These are phyloP conservation scores for Ormyrus nitidulus DNA, from an alignment of 2,888 invertebrate genomes.

Conservation along the genomic window DNA sequence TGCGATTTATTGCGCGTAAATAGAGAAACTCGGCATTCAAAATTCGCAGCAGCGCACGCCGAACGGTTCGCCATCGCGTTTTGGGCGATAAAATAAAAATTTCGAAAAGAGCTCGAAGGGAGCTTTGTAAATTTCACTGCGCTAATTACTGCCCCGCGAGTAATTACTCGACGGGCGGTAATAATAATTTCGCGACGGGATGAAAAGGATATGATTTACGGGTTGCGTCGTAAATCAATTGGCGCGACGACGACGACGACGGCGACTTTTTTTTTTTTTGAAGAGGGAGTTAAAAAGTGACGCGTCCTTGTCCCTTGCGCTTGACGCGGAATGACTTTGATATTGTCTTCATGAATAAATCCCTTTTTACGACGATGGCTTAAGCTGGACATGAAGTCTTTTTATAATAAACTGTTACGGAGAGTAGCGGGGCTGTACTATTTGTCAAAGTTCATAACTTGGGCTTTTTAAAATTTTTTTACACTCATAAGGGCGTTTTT, in stretches of 20 bases:
- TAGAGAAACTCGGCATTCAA: constrained; percentile 45
- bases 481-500: too few relatives aligned
- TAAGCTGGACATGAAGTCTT: background rate
- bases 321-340: background rate
- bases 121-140: constrained; percentile 19
- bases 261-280: too few relatives aligned
- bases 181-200: constrained; percentile 7
- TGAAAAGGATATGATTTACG: constrained; percentile 11
- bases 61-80: background rate
- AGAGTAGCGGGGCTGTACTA: too few relatives aligned
- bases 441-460: too few relatives aligned
- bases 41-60: constrained; percentile 22
- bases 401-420: too few relatives aligned
- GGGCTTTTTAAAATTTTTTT: too few relatives aligned
- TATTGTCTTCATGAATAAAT: background rate
- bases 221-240: background rate
- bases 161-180: constrained; percentile 1
- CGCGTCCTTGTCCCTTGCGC: background rate
- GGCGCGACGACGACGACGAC: background rate
- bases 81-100: constrained; percentile 29
- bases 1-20: constrained; percentile 48
- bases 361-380: too few relatives aligned
- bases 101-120: background rate
- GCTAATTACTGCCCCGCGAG: constrained; percentile 15
- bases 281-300: too few relatives aligned